These are phyloP conservation scores for Seira ritae DNA, from an alignment of 2,888 invertebrate species.

Conservation along the genomic window DNA sequence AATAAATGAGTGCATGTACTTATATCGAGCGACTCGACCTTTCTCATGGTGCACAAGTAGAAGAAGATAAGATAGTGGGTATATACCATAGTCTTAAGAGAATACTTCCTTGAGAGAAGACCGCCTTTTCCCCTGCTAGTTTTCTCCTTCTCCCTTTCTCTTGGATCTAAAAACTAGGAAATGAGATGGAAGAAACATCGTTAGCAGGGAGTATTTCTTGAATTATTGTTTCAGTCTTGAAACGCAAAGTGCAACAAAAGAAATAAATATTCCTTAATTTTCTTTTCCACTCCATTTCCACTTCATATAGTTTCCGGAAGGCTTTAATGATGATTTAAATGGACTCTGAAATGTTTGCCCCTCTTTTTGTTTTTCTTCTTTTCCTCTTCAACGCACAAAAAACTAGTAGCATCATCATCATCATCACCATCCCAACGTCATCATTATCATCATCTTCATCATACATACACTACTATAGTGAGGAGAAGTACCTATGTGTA, in stretches of 20 bases:
- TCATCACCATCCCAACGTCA: neutral
- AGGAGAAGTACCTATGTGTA: neutral
- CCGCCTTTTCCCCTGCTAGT: slow-evolving; percentile 2
- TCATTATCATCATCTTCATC: neutral
- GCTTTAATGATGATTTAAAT: slow-evolving; percentile 73
- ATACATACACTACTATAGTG: too few relatives aligned
- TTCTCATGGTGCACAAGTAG: neutral
- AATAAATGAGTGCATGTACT: slow-evolving; percentile 4
- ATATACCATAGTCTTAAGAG: slow-evolving; percentile 4
- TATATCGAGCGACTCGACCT: neutral
- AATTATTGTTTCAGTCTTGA: slow-evolving; percentile 63
- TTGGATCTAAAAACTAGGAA: slow-evolving; percentile 34
- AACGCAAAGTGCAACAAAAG: slow-evolving; percentile 68
- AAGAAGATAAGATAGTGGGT: slow-evolving; percentile 4
- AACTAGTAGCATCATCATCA: slow-evolving; percentile 31
- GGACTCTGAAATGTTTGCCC: slow-evolving; percentile 62
- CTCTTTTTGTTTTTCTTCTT: slow-evolving; percentile 35
- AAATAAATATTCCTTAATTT: slow-evolving; percentile 73
- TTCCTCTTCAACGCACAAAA: slow-evolving; percentile 12
- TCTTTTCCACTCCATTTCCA: slow-evolving; percentile 72
- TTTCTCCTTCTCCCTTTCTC: slow-evolving; percentile 3
- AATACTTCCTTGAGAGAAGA: slow-evolving; percentile 14
- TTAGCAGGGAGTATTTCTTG: slow-evolving; percentile 53
- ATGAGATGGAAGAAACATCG: slow-evolving; percentile 52
- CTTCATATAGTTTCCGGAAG: slow-evolving; percentile 71